phyloP scores from a whole-genome alignment of 2,113 vertebrate species.

The Plecotus auritus region DNA sequence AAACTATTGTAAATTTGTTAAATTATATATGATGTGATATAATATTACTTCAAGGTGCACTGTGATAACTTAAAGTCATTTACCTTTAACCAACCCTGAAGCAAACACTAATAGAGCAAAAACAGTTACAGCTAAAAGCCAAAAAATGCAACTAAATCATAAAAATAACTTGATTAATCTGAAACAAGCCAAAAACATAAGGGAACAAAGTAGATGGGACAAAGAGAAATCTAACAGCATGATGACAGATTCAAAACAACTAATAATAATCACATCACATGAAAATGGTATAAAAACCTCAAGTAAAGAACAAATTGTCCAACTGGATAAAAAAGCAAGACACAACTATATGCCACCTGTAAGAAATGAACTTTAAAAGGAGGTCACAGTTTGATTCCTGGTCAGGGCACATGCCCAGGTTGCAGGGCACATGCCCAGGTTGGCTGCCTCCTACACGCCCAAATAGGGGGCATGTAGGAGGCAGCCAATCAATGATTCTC shows the following conservation, averaged over 20 bases:
- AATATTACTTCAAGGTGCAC: neutral
- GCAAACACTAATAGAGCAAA: neutral
- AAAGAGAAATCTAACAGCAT: neutral
- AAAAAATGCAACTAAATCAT: neutral
- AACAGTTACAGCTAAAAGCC: neutral
- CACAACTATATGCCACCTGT: neutral
- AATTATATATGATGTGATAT: neutral
- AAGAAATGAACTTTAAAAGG: neutral
- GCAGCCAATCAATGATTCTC: no score
- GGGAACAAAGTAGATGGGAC: neutral
- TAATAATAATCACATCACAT: neutral
- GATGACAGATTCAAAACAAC: neutral
- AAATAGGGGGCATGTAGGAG: no score
- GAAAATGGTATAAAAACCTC: neutral
- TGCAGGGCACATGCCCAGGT: no score
- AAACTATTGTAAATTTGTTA: neutral
- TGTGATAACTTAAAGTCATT: neutral
- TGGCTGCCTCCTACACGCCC: no score
- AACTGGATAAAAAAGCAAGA: neutral
- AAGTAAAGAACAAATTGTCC: neutral
- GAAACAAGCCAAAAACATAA: neutral
- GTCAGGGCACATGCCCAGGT: no score
- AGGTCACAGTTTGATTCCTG: no score
- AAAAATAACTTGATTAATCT: neutral
- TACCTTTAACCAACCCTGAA: neutral